Base-by-base conservation (phyloP, 2,888 invertebrate genomes). In the Synergus itoensis region DNA sequence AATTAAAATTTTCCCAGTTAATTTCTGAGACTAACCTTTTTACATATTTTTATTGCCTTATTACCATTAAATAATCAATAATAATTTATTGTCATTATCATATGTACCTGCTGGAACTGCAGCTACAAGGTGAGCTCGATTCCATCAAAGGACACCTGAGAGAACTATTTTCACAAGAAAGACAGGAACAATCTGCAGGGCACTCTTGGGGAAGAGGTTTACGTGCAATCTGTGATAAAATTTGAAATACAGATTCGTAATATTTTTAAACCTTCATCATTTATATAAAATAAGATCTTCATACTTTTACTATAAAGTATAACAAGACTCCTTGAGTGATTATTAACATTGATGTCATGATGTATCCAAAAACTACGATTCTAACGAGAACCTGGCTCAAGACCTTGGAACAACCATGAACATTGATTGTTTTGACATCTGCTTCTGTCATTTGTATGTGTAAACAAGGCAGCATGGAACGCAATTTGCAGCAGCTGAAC, bases 401-500 rank as follows among this genome's bases (percentile, higher is more conserved):
- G 36, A 88, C 79, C 76, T 77, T 78, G 0, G 88, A 85, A 73
- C 91, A 91, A 41, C 91, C 91, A n/a, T 81, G 75, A 41, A 80
- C 81, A 75, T 91, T 91, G 7, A 91, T 84, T 16, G 89, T 89
- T 69, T 80, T 83, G 18, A 81, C 77, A 18, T 89, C 85, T 16
- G 80, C 65, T 18, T 84, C 81, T n/a, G 62, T 80, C 79, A 91
- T 88, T 28, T 87, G 84, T 41, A 80, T 78, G 80, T 91, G 90
- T 63, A 84, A 76, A 81, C 91, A 91, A 5, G 90, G 86, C 21
- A 80, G 18, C 65, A 85, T 83, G 0, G 86, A 84, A 0, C 80
- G 83, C 43, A 87, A 57, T 76, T 85, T 88, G 73, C 91, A 91
- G 69, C 91, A 91, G 69, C 91, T 91, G 81, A 88, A 91, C 0